Evolutionary conservation across 2,113 vertebrate species (phyloP).

Genomic region (Piliocolobus tephrosceles): DNA sequence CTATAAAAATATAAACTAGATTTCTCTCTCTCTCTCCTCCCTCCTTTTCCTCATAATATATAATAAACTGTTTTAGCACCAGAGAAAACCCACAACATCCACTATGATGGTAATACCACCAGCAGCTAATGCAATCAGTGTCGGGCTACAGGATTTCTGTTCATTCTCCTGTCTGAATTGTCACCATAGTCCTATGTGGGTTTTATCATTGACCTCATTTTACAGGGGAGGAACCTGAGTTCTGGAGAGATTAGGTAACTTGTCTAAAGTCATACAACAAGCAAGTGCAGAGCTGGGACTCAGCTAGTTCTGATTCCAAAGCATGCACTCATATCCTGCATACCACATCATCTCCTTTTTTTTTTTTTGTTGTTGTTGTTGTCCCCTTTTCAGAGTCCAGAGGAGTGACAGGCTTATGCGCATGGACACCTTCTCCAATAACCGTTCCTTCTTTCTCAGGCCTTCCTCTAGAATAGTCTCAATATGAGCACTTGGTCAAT

Average conservation of each 20-base stretch:
- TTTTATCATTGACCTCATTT: neutral
- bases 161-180: neutral
- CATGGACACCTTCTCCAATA: rapidly evolving
- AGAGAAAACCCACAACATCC: neutral
- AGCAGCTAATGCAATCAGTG: neutral
- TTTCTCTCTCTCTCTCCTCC: neutral
- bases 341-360: neutral
- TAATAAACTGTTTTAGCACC: neutral
- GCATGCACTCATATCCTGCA: too few species aligned
- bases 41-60: too few species aligned
- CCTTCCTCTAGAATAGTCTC: neutral
- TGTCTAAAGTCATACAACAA: neutral
- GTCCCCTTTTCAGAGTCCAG: neutral
- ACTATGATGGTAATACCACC: neutral
- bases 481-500: rapidly evolving
- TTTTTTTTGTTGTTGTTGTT: too few species aligned
- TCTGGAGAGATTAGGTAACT: neutral
- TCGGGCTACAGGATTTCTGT: neutral
- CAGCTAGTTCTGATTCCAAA: neutral
- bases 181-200: rapidly evolving
- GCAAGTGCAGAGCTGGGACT: neutral
- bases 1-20: neutral
- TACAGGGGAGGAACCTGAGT: neutral
- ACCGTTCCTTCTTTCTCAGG: neutral
- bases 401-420: rapidly evolving